Base-by-base conservation (phyloP, 1,140 invertebrate species). In the Chrysopa pallens region DNA sequence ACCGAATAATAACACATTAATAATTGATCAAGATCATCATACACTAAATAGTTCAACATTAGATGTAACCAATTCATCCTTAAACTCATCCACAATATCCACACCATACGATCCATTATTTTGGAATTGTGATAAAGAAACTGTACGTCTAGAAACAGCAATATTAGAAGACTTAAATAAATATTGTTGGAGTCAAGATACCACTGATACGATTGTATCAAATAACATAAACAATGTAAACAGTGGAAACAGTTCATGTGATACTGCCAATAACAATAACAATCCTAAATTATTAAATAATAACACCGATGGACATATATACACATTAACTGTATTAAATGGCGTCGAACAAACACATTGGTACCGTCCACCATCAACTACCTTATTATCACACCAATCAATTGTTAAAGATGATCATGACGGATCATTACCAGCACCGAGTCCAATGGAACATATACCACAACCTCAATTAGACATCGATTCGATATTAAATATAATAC, bases 91-190 rank as follows among this genome's bases (percentile, higher is more conserved):
- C 45, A 49, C 8, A 68, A 64, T 50, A 72, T 69, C 17, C 17
- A 23, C 31, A 12, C 3, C 13, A 27, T 36, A 35, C 51, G 69
- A 78, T 49, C 71, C 74, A 35, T 73, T 70, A 51, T 75, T 82
- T 47, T 83, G 80, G 80, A 73, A 71, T 48, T 67, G 72, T 9
- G 77, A 78, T 46, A 76, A 81, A 60, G 67, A 80, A 59, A 62
- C 74, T 48, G 66, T 75, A 55, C 59, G 77, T 54, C 59, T 82
- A 53, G 73, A 84, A 63, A 68, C 72, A 14, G 70, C 75, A 28
- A 77, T 84, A 40, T 62, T 86, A 47, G 82, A 84, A 58, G 82
- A 84, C 56, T 66, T 84, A 28, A 84, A 83, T 56, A 80, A 81
- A 51, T 82, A 76, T 58, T 84, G 78, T 50, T 86, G 82, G 82